A percentile compares a stretch with the other conserved stretches of the same genome.
Evolutionary conservation across 2,797 vertebrate genomes (phyloP).

Genomic region (Semotilus atromaculatus): DNA sequence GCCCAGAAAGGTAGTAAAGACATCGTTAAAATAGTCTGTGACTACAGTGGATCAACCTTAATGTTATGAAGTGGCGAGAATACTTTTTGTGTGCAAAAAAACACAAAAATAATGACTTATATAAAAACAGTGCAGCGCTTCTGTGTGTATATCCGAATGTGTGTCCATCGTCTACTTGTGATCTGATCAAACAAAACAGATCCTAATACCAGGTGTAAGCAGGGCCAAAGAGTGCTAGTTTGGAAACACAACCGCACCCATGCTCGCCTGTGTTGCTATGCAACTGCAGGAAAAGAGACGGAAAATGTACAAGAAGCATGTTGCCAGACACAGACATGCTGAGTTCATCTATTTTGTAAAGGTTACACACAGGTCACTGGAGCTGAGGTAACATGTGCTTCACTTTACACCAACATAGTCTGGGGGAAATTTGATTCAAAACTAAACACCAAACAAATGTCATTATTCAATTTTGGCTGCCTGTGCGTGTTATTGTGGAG

Average conservation of each 20-base stretch:
- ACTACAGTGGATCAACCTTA: too few relatives aligned
- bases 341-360: slow-evolving; percentile 55
- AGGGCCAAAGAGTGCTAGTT: slow-evolving; percentile 47
- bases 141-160: background rate
- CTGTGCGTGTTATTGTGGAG: slow-evolving; percentile 20
- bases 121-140: too few relatives aligned
- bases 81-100: too few relatives aligned
- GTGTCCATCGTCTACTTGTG: background rate
- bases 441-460: slow-evolving; percentile 15
- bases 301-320: slow-evolving; percentile 57
- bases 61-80: too few relatives aligned
- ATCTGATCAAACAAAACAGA: background rate
- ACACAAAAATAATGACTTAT: too few relatives aligned
- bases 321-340: slow-evolving; percentile 48
- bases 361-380: slow-evolving; percentile 52
- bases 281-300: slow-evolving; percentile 63
- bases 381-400: slow-evolving; percentile 6
- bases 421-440: slow-evolving; percentile 10
- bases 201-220: background rate
- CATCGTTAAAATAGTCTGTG: too few relatives aligned
- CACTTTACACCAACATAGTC: background rate
- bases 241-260: slow-evolving; percentile 64
- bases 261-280: slow-evolving; percentile 69
- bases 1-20: too few relatives aligned
- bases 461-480: slow-evolving; percentile 29